These are phyloP conservation scores for Campylomormyrus numenius DNA, from an alignment of 2,113 vertebrate genomes.

Conservation along the genomic window DNA sequence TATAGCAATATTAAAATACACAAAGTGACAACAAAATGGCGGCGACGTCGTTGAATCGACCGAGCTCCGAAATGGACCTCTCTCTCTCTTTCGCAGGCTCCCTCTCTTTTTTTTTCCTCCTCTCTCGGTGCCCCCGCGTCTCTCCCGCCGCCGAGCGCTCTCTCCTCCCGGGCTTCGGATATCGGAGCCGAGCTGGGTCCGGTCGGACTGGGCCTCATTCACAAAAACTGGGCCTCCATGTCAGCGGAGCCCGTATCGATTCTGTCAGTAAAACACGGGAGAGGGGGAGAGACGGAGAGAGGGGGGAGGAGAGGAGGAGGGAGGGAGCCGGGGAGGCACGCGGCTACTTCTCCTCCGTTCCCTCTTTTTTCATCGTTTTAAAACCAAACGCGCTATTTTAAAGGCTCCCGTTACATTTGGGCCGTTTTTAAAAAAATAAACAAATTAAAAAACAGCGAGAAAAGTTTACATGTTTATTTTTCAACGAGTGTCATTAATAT, in stretches of 20 bases:
- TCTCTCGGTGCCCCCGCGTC: constrained; percentile 40
- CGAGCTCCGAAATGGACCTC: constrained; percentile 72
- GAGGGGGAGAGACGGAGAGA: constrained; percentile 39
- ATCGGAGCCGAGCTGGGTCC: constrained; percentile 60
- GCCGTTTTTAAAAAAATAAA: neutral
- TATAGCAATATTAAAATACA: constrained; percentile 53
- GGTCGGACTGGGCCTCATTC: constrained; percentile 62
- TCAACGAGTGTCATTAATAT: neutral
- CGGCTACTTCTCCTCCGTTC: constrained; percentile 15
- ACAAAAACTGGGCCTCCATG: constrained; percentile 68
- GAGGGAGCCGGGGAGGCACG: constrained; percentile 20
- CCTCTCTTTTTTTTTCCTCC: constrained; percentile 31
- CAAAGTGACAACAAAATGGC: constrained; percentile 78
- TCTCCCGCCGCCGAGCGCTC: constrained; percentile 43
- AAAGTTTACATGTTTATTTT: neutral
- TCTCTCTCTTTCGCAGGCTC: constrained; percentile 46
- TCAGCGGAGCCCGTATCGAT: constrained; percentile 68
- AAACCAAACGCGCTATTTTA: neutral
- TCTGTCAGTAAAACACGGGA: constrained; percentile 69
- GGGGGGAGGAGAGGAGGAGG: constrained; percentile 10
- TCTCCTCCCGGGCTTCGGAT: constrained; percentile 47
- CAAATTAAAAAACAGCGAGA: neutral
- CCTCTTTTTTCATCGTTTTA: neutral
- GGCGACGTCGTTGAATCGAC: constrained; percentile 70
- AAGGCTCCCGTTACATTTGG: neutral